Evolutionary conservation across 2,797 vertebrate genomes (phyloP), one percentile per base, ranked within the genome.

Genomic region (Darevskia mixta): DNA sequence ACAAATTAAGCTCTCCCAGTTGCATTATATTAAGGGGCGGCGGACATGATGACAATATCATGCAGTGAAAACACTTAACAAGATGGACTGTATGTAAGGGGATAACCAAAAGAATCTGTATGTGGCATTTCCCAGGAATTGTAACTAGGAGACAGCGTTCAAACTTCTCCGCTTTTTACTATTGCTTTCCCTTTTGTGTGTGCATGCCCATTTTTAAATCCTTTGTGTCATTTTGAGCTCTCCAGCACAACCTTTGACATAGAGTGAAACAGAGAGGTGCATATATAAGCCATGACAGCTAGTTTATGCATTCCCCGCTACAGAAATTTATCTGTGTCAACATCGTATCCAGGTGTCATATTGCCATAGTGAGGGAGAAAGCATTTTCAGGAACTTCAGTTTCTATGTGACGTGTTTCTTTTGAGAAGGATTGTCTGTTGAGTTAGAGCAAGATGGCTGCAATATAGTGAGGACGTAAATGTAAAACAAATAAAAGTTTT

Each of bases 61-160:
- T 49, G 18, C 8, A 41, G 23, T 75, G 32, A 81, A 55, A 80
- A 75, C 10, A 58, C 35, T 83, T 38, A 0, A 80, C 86, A 94
- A 92, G 29, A 43, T 7, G 69, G 86, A 83, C 87, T 88, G 32
- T 17, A 1, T 88, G 32, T 17, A 1, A 45, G 35, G 58, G 69
- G 23, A 38, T 15, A 78, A 32, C 1, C 0, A 73, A 83, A 25
- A 8, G 32, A 85, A 90, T 94, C 87, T n/a, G 32, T 73, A 58
- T 83, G 87, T 93, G 93, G 87, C 35, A 1, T 92, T 96, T 95
- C 89, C 92, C 88, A 94, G 86, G 91, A 89, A 35, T 82, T 83
- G 38, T 95, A 96, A 92, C 91, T 80, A 55, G 3, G 11, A 90
- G 72, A 79, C 87, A 88, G 13, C 11, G 88, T 79, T 84, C 61